These are phyloP conservation scores for Triops cancriformis DNA, from an alignment of 1,140 invertebrate species.

Conservation along the genomic window DNA sequence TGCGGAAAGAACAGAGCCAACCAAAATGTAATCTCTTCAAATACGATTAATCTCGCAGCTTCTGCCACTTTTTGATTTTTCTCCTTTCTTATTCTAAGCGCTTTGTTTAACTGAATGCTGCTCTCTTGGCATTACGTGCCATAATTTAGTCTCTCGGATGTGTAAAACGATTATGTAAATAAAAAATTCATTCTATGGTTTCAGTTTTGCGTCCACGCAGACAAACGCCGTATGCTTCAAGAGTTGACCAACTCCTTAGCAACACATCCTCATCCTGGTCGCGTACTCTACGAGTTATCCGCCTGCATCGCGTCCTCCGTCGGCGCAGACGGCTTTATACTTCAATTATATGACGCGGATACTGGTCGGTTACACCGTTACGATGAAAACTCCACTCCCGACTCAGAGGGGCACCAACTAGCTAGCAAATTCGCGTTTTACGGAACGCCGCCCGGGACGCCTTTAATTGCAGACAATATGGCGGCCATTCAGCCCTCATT, in stretches of 20 bases:
- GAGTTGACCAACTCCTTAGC: conserved; percentile 49
- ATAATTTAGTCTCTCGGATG: too few relatives aligned
- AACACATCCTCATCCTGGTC: conserved; percentile 44
- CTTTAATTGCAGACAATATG: neutral
- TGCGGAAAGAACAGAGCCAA: too few relatives aligned
- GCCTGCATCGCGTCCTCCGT: conserved; percentile 52
- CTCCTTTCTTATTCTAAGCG: too few relatives aligned
- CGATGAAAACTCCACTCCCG: conserved; percentile 1
- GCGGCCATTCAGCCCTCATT: neutral
- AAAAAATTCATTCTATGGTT: conserved; percentile 19
- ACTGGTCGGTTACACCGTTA: conserved; percentile 37
- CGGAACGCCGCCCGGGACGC: neutral
- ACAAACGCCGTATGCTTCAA: conserved; percentile 53
- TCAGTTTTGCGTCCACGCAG: conserved; percentile 52
- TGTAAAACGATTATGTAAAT: too few relatives aligned
- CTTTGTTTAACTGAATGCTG: too few relatives aligned
- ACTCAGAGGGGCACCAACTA: neutral
- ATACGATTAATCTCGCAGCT: too few relatives aligned
- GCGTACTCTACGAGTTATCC: conserved; percentile 52
- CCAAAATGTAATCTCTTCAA: too few relatives aligned
- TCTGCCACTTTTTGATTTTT: too few relatives aligned
- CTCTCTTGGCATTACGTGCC: too few relatives aligned
- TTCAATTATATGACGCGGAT: conserved; percentile 43
- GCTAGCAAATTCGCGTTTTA: neutral
- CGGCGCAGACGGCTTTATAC: conserved; percentile 48